Evolutionary conservation across 1,140 invertebrate species (phyloP).

Genomic region (Proctacanthus coquilletti): DNA sequence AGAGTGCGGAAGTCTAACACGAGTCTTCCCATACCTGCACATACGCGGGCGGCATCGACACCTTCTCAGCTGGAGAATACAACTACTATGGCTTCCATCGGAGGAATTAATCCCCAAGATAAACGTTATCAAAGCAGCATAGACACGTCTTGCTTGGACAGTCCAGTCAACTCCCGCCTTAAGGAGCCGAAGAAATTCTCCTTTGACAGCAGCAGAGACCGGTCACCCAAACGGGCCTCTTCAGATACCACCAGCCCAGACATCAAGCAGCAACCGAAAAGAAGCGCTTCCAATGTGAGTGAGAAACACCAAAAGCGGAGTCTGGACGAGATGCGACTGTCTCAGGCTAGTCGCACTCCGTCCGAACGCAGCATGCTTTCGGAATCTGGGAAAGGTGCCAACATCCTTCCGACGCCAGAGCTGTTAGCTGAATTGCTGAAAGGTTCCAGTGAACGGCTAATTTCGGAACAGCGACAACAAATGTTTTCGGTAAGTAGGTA

Average conservation of each 20-base stretch:
- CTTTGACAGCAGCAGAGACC: conserved; percentile 1
- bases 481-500: conserved; percentile 21
- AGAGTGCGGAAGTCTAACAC: conserved; percentile 21
- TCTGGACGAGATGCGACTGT: conserved; percentile 10
- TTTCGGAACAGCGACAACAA: conserved; percentile 32
- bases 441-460: conserved; percentile 56
- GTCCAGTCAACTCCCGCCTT: neutral
- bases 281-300: conserved; percentile 11
- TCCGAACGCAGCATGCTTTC: conserved; percentile 6
- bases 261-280: conserved; percentile 15
- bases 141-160: conserved; percentile 6
- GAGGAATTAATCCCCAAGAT: conserved; percentile 7
- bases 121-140: conserved; percentile 11
- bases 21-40: conserved; percentile 23
- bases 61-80: conserved; percentile 24
- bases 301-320: conserved; percentile 17
- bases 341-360: neutral
- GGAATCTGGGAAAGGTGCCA: conserved; percentile 6
- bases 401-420: conserved; percentile 46
- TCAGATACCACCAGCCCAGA: conserved; percentile 19
- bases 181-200: conserved; percentile 3
- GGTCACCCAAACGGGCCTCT: conserved; percentile 20
- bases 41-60: conserved; percentile 25
- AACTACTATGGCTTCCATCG: conserved; percentile 6
- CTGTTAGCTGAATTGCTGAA: conserved; percentile 54